Evolutionary conservation across 1,140 invertebrate species (phyloP).

Genomic region (Brachionus asplanchnoidis): DNA sequence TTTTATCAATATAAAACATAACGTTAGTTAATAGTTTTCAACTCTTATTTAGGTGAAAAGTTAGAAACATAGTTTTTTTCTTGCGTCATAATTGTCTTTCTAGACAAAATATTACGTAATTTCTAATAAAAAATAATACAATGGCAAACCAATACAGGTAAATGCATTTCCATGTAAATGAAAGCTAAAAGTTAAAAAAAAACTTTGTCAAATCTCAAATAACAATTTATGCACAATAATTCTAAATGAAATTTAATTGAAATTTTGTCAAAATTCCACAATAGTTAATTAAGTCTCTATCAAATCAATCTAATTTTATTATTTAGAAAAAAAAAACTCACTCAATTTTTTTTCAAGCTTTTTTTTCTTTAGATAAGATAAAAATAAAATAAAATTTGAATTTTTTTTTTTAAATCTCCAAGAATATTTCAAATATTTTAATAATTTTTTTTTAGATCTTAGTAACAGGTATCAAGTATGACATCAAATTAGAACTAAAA

Average conservation of each 20-base stretch:
- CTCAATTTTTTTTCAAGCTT: too few relatives aligned
- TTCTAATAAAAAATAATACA: not conserved
- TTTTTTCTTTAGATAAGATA: too few relatives aligned
- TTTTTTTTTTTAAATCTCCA: not conserved
- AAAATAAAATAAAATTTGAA: not conserved
- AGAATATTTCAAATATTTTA: not conserved
- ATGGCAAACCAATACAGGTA: not conserved
- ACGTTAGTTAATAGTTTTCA: not conserved
- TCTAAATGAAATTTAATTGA: too few relatives aligned
- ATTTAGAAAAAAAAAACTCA: too few relatives aligned
- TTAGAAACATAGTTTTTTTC: not conserved
- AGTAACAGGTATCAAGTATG: not conserved
- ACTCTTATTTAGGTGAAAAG: too few relatives aligned
- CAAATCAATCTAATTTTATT: too few relatives aligned
- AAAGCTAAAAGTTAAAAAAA: too few relatives aligned
- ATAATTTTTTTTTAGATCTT: not conserved
- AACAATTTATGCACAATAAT: too few relatives aligned
- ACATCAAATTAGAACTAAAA: not conserved
- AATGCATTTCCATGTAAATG: not conserved
- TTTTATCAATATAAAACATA: not conserved
- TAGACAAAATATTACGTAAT: not conserved
- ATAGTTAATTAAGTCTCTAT: too few relatives aligned
- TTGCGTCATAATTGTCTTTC: not conserved
- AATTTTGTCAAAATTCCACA: too few relatives aligned
- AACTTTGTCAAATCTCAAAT: too few relatives aligned